Percentiles rank a stretch among this genome's conserved stretches.
Evolutionary conservation across 2,888 invertebrate species (phyloP).

Genomic region (Zootermopsis nevadensis): DNA sequence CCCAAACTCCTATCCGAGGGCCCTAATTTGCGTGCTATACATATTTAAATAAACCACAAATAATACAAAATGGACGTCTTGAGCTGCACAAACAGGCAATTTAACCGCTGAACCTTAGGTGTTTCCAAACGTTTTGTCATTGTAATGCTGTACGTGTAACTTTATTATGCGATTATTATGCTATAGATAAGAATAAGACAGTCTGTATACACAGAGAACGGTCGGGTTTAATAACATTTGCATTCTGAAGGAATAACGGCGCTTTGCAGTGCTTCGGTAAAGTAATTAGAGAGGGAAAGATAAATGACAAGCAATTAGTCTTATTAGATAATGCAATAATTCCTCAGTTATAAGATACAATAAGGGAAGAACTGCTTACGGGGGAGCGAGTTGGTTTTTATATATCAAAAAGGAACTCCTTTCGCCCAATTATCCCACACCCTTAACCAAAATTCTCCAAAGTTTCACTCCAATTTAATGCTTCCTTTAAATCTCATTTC

Average conservation of each 20-base stretch:
- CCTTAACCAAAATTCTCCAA: conserved; percentile 30
- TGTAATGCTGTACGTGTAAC: too few relatives aligned
- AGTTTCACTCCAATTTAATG: conserved; percentile 40
- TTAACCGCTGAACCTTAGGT: too few relatives aligned
- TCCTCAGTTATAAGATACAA: background rate
- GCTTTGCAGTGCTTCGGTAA: background rate
- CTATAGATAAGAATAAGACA: too few relatives aligned
- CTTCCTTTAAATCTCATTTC: conserved; percentile 43
- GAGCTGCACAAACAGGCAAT: too few relatives aligned
- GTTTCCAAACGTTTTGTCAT: too few relatives aligned
- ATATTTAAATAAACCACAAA: too few relatives aligned
- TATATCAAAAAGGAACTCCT: conserved; percentile 19
- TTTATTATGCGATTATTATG: too few relatives aligned
- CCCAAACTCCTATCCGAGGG: too few relatives aligned
- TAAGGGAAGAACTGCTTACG: background rate
- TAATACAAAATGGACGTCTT: too few relatives aligned
- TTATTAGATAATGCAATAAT: conserved; percentile 27
- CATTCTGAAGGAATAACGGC: background rate
- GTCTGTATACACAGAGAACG: too few relatives aligned
- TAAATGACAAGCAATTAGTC: conserved; percentile 14
- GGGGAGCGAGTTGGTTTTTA: background rate
- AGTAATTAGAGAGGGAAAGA: conserved; percentile 23
- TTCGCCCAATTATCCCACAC: background rate
- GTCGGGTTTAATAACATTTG: background rate
- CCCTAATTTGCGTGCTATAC: too few relatives aligned